A percentile compares a stretch with the other conserved stretches of the same genome.
These are phyloP conservation scores for Rhyacichthys aspro DNA, from an alignment of 2,797 vertebrate genomes.

Conservation along the genomic window DNA sequence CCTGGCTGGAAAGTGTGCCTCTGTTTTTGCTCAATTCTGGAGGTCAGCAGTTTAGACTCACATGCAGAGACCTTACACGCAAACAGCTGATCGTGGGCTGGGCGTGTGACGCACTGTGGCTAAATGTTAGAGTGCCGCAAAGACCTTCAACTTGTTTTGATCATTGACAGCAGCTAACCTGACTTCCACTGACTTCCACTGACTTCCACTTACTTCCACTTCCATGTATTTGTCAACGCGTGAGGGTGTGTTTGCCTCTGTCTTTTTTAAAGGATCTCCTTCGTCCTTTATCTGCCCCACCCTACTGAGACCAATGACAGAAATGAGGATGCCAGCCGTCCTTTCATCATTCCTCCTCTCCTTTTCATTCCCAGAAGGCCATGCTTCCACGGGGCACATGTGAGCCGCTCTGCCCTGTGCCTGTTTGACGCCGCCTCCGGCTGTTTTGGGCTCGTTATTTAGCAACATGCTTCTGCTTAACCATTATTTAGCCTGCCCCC, in stretches of 20 bases:
- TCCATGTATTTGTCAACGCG: not conserved
- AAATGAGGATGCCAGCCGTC: slow-evolving; percentile 22
- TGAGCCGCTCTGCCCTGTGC: slow-evolving; percentile 17
- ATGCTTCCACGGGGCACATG: slow-evolving; percentile 25
- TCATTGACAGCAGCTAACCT: not conserved
- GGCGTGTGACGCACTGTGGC: not conserved
- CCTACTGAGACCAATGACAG: slow-evolving; percentile 43
- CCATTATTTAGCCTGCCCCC: slow-evolving; percentile 43
- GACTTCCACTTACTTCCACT: not conserved
- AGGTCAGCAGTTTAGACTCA: slow-evolving; percentile 40
- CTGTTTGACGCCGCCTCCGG: slow-evolving; percentile 26
- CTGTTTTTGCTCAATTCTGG: slow-evolving; percentile 18
- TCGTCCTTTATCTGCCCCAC: slow-evolving; percentile 9
- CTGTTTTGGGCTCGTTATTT: slow-evolving; percentile 46
- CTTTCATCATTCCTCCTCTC: slow-evolving; percentile 24
- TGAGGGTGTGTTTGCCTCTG: slow-evolving; percentile 20
- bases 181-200: not conserved
- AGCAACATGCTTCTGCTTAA: slow-evolving; percentile 43
- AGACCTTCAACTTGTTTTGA: not conserved
- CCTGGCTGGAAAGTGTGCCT: slow-evolving; percentile 17
- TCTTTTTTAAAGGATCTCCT: slow-evolving; percentile 25
- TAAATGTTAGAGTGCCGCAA: not conserved
- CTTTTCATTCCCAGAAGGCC: no score
- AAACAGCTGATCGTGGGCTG: slow-evolving; percentile 6
- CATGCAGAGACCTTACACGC: slow-evolving; percentile 12